These are phyloP conservation scores for Xenopus petersii DNA, from an alignment of 2,797 vertebrate genomes.

Conservation along the genomic window DNA sequence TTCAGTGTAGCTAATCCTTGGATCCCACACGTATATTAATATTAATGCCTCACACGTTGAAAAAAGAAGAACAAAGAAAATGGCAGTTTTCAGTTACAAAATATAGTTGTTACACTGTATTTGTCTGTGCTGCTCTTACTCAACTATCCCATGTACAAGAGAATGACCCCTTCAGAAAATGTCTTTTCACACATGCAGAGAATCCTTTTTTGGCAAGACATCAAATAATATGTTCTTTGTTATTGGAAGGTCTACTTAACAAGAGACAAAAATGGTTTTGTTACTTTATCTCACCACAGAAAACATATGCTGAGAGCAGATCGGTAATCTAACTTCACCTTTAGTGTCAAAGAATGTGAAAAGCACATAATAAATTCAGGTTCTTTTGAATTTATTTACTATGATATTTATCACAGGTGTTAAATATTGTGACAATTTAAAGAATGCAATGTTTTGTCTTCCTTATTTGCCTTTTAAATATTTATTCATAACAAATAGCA, in stretches of 20 bases:
- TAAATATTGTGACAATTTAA: constrained; percentile 23
- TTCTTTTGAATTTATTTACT: background rate
- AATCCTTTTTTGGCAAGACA: constrained; percentile 54
- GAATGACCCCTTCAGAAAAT: constrained; percentile 47
- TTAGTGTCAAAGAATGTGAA: constrained; percentile 33
- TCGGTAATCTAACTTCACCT: constrained; percentile 46
- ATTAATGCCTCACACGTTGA: constrained; percentile 69
- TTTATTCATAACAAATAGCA: background rate
- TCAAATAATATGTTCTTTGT: constrained; percentile 57
- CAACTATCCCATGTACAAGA: constrained; percentile 64
- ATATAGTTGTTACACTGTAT: constrained; percentile 53
- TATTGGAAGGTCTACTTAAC: constrained; percentile 56
- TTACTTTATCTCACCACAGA: constrained; percentile 51
- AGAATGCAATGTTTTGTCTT: constrained; percentile 10
- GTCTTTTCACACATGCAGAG: constrained; percentile 52
- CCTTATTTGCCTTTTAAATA: constrained; percentile 9
- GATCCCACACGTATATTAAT: constrained; percentile 80
- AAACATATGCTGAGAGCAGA: constrained; percentile 46
- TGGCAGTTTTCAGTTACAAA: constrained; percentile 66
- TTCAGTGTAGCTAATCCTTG: constrained; percentile 72
- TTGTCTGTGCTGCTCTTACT: constrained; percentile 70
- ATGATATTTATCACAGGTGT: constrained; percentile 38
- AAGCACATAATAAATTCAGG: constrained; percentile 1
- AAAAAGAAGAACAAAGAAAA: constrained; percentile 68
- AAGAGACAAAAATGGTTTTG: constrained; percentile 51